Evolutionary conservation across 2,113 vertebrate genomes (phyloP).

Genomic region (Aythya baeri): DNA sequence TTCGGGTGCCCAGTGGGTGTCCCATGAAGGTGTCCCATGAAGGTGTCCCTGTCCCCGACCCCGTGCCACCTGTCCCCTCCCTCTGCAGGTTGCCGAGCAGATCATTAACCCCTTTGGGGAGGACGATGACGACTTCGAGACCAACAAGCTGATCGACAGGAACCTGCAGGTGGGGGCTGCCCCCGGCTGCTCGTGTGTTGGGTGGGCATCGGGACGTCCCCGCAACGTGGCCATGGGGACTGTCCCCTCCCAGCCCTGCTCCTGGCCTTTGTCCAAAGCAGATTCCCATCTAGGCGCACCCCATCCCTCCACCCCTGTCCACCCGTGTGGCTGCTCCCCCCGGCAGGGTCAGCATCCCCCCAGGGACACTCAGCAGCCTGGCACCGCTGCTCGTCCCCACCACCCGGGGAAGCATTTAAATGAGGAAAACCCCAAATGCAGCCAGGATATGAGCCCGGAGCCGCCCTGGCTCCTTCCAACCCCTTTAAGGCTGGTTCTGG

Average conservation of each 20-base stretch:
- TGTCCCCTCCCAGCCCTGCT: not conserved
- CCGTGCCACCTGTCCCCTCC: not conserved
- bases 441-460: not conserved
- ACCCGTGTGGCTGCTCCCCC: not conserved
- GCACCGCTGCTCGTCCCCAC: not conserved
- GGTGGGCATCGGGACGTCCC: not conserved
- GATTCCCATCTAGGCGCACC: not conserved
- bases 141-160: conserved; percentile 89
- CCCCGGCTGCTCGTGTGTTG: fast-evolving
- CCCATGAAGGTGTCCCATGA: no score
- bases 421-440: not conserved
- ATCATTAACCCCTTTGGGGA: conserved; percentile 93
- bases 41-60: not conserved
- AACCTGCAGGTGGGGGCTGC: conserved; percentile 83
- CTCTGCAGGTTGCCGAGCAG: conserved; percentile 85
- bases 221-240: not conserved
- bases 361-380: not conserved
- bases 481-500: fast-evolving
- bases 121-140: conserved; percentile 92
- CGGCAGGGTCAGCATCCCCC: fast-evolving
- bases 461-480: not conserved
- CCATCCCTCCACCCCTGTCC: not conserved
- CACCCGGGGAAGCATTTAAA: not conserved
- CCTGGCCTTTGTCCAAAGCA: not conserved
- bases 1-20: not conserved